A percentile compares a stretch with the other conserved stretches of the same genome.
Conservation (phyloP, 2,113 vertebrate genomes). For the Callospermophilus lateralis region DNA sequence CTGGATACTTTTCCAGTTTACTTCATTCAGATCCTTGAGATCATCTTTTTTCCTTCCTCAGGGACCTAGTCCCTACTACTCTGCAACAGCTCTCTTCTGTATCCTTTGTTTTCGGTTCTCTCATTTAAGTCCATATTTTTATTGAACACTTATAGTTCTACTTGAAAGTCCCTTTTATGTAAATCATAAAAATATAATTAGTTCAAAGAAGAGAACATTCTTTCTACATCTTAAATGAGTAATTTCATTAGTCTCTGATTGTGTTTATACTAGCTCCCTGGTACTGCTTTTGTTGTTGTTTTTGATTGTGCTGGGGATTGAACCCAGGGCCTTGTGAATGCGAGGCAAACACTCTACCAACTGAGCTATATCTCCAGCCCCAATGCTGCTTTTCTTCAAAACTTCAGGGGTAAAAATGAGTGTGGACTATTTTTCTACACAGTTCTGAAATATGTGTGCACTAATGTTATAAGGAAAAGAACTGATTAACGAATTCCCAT, state of each 20-base stretch:
- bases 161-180: conserved; percentile 45
- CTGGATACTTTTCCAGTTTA: conserved; percentile 16
- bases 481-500: conserved; percentile 6
- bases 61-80: not conserved
- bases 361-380: too few relatives aligned
- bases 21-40: not conserved
- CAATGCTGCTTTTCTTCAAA: conserved; percentile 39
- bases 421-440: not conserved
- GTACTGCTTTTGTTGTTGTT: too few relatives aligned
- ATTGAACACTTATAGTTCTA: conserved; percentile 28
- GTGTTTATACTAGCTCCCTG: conserved; percentile 37
- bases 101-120: not conserved
- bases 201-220: conserved; percentile 44
- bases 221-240: conserved; percentile 53
- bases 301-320: too few relatives aligned
- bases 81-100: not conserved
- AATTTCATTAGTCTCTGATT: conserved; percentile 61
- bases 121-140: conserved; percentile 42
- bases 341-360: too few relatives aligned
- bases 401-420: conserved; percentile 55
- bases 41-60: not conserved
- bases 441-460: conserved; percentile 4
- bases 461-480: not conserved
- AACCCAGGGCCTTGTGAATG: too few relatives aligned
- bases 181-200: conserved; percentile 61